Evolutionary conservation across 2,113 vertebrate genomes (phyloP), one percentile per base, ranked within the genome.

Genomic region (Actenoides lindsayi): DNA sequence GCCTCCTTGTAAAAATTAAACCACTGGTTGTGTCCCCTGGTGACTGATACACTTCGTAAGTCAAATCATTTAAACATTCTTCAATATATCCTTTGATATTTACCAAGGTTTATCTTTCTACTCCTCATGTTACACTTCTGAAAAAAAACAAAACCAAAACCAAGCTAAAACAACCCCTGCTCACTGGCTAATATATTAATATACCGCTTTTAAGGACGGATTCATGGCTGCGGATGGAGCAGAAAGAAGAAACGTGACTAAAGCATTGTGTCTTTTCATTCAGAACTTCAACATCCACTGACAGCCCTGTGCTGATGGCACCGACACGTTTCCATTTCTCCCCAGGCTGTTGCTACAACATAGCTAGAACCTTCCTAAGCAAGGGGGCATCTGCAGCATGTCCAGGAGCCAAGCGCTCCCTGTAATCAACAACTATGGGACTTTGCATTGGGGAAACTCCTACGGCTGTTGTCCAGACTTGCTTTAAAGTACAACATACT

Each of bases 401-500:
- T 24, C 50, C 31, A 11, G 16, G 67, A 57, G 31, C 28, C 20
- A 30, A 81, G 53, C 25, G 31, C 11, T 60, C 9, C 27, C 16
- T 0, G 0, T 37, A 70, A 70, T 18, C 37, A 57, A 13, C 33
- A 74, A 4, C 41, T 30, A 15, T 1, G 5, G 37, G 50, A 59
- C 16, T 91, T n/a, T 27, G 31, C 79, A 87, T 50, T 60, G 59
- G 27, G 62, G n/a, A 56, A 89, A 39, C 53, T 62, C 24, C 48
- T 46, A 35, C 27, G 35, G 39, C 73, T 68, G 37, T 39, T 82
- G 14, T 70, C 30, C 68, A 75, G 28, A 48, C 3, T 2, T 35
- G 12, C 1, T 33, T 11, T 75, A 46, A 82, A 75, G 39, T 50
- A 70, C 31, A 70, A 67, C 10, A 25, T 31, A 39, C 9, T 48